Base-by-base conservation (phyloP, 2,113 vertebrate genomes). In the Hepsetus odoe region DNA sequence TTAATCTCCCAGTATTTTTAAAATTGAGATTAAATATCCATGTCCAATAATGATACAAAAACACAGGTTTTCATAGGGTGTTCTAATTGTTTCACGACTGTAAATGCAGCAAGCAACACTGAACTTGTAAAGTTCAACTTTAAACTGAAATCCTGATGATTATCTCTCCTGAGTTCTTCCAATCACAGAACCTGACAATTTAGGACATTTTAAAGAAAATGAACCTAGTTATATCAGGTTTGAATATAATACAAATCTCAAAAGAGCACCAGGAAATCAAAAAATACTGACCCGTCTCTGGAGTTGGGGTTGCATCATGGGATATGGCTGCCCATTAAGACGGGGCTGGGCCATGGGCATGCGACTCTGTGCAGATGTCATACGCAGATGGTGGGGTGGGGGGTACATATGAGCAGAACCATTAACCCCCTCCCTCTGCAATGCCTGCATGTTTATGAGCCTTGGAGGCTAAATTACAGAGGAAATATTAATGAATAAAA, bases 361-460 rank as follows among this genome's bases (percentile, higher is more conserved):
- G 80, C 98, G 93, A 84, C 93, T 90, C 80, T 96, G 92, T 0
- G 66, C 93, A 86, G 95, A 92, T 77, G 95, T 93, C 90, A 99
- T 92, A 88, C 98, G 95, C 93, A 99, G 94, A 83, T 98, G 96
- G 86, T 97, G 96, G 86, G 98, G 97, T 76, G 97, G 94, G 74
- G 98, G 94, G 88, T 94, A 98, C 89, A 94, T 91, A 35, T 91
- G 72, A 84, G 96, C 89, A 69, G 94, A 94, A 80, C 98, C 98
- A 84, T 97, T 99, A 90, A 98, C 94, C 78, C 94, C 96, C 83
- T 94, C 93, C 87, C 97, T 92, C 85, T 96, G 95, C 89, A 97
- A 94, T 86, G 94, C 93, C 91, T 97, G 98, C 95, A 99, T 96
- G 92, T 96, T 98, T 91, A 99, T 99, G 89, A 99, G 96, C 86